These are phyloP conservation scores for Cecropterus lyciades DNA, from an alignment of 1,140 invertebrate genomes.

Conservation along the genomic window DNA sequence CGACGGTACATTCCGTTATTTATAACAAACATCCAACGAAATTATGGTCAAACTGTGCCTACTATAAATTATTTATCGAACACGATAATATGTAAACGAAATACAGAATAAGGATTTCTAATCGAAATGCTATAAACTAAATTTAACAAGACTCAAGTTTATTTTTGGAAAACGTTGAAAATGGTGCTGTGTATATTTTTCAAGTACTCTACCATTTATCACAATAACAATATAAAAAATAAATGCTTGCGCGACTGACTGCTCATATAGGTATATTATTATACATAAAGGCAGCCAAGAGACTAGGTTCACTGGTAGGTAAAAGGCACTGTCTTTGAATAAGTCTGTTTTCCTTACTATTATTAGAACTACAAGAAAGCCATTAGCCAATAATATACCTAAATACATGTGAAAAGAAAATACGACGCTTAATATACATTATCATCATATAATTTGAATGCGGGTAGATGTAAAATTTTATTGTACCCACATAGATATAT, in stretches of 20 bases:
- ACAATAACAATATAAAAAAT: conserved; percentile 80
- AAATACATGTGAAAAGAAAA: background rate
- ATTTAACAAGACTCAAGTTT: conserved; percentile 20
- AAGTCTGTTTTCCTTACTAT: conserved; percentile 31
- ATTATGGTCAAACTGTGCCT: background rate
- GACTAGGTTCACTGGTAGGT: conserved; percentile 78
- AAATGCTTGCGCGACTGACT: conserved; percentile 79
- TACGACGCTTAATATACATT: background rate
- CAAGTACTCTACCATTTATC: conserved; percentile 52
- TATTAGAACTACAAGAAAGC: conserved; percentile 37
- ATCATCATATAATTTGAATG: background rate
- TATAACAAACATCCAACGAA: conserved; percentile 2
- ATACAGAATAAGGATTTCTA: conserved; percentile 1
- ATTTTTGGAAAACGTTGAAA: conserved; percentile 21
- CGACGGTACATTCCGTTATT: conserved; percentile 50
- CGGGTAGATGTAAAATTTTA: background rate
- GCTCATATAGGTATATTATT: conserved; percentile 41
- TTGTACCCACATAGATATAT: background rate
- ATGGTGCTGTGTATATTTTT: conserved; percentile 47
- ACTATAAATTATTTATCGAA: conserved; percentile 1
- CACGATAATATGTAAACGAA: conserved; percentile 37
- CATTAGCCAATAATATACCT: background rate
- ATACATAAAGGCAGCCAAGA: conserved; percentile 55
- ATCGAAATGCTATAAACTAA: conserved; percentile 10
- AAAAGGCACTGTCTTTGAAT: conserved; percentile 62